Evolutionary conservation across 2,113 vertebrate genomes (phyloP), one percentile per base, ranked within the genome.

Genomic region (Amphiprion ocellaris): DNA sequence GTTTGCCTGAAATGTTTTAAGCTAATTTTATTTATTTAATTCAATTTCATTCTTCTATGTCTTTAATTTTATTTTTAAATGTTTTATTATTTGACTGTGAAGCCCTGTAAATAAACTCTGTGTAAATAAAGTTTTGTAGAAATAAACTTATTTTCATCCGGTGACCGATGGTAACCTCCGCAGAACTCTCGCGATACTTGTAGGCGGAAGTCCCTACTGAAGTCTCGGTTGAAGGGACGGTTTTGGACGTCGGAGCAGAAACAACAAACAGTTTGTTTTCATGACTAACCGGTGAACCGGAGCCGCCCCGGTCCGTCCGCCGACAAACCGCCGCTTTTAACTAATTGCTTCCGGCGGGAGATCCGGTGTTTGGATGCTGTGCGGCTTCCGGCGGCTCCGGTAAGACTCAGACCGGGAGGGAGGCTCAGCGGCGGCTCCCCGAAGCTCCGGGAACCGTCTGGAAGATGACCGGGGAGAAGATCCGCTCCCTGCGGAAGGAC

Each of bases 391-490:
- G 85, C 71, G 69, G 79, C 85, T 84, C 63, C 68, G 76, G 62
- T 83, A 83, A 80, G 82, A 86, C 80, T 84, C 77, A 79, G 84
- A 83, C 49, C 84, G 74, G 92, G 86, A 77, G 84, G 78, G 89
- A 84, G 91, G 91, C 87, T 93, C 94, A 91, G 81, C 89, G 83
- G 52, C 92, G 87, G 87, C 94, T 81, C 92, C 85, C 90, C 90
- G 26, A 81, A 78, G 77, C 83, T 85, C 74, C 41, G 69, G 33
- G 62, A 46, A 86, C 86, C 72, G 89, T 73, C 73, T 84, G 73
- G 79, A 93, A 92, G 89, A 99, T 98, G 97, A 99, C 97, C 88
- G 97, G 97, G 74, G 97, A 98, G 95, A 99, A 99, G 96, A 94
- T 97, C 90, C 97, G 97, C 93, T 96, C 97, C 67, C 90, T 96